Evolutionary conservation across 92 coral and sea anemone species (phyloP).

Genomic region (Palythoa grandis): DNA sequence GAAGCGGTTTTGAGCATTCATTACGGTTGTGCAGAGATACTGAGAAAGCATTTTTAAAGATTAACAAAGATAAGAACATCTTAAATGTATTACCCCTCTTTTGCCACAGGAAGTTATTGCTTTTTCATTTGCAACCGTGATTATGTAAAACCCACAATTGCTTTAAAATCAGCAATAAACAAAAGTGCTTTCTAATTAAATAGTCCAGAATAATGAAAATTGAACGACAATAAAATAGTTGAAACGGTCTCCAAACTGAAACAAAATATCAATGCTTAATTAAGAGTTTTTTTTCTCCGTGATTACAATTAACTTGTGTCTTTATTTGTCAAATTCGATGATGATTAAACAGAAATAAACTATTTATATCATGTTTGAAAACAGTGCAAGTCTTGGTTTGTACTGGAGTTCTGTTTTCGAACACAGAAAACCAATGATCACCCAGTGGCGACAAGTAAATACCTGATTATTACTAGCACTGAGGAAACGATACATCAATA

Average conservation of each 20-base stretch:
- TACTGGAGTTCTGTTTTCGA: background rate
- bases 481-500: too few species aligned
- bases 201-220: background rate
- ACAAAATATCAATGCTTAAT: background rate
- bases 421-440: constrained; percentile 3
- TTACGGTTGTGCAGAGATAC: too few species aligned
- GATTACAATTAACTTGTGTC: background rate
- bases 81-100: background rate
- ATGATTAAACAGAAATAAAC: background rate
- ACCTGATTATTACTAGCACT: background rate
- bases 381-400: background rate
- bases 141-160: background rate
- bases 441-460: background rate
- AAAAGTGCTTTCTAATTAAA: background rate
- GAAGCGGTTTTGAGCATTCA: too few species aligned
- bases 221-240: background rate
- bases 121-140: background rate
- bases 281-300: background rate
- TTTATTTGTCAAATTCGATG: background rate
- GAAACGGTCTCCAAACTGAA: background rate
- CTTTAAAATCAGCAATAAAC: background rate
- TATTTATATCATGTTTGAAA: background rate
- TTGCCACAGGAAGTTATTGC: background rate
- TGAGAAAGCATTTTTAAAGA: background rate
- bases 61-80: background rate